Percentiles rank a stretch among this genome's conserved stretches.
These are phyloP conservation scores for Tragelaphus oryx DNA, from an alignment of 2,797 vertebrate species.

Conservation along the genomic window DNA sequence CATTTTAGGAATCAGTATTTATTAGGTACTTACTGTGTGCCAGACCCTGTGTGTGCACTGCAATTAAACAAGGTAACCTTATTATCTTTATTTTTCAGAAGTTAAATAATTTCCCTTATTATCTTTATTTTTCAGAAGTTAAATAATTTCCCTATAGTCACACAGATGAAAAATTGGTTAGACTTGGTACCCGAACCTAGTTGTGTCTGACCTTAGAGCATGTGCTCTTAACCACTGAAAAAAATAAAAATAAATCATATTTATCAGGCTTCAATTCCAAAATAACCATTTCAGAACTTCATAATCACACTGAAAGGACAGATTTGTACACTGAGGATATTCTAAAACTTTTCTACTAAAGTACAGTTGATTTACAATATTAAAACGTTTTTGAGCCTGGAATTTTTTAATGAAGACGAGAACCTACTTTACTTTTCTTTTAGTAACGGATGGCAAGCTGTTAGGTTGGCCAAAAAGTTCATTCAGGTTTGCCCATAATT, in stretches of 20 bases:
- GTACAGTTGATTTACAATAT: background rate
- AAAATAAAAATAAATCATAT: background rate
- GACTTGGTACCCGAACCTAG: background rate
- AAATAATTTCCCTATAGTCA: background rate
- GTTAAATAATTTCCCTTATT: background rate
- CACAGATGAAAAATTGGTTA: background rate
- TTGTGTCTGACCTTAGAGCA: background rate
- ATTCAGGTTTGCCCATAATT: background rate
- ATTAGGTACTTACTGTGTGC: background rate
- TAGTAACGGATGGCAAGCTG: background rate
- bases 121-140: conserved; percentile 18
- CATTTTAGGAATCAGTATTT: background rate
- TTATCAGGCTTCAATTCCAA: background rate
- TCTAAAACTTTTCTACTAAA: background rate
- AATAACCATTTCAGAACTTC: background rate
- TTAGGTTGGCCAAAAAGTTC: background rate
- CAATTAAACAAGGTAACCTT: background rate
- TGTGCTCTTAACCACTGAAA: background rate
- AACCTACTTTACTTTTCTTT: background rate
- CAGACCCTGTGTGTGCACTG: background rate
- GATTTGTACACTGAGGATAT: background rate
- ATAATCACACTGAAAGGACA: background rate
- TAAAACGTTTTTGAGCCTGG: background rate
- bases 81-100: conserved; percentile 9
- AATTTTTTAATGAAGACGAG: background rate